phyloP scores from a whole-genome alignment of 2,113 vertebrate genomes.

The Cinclus mexicanus region DNA sequence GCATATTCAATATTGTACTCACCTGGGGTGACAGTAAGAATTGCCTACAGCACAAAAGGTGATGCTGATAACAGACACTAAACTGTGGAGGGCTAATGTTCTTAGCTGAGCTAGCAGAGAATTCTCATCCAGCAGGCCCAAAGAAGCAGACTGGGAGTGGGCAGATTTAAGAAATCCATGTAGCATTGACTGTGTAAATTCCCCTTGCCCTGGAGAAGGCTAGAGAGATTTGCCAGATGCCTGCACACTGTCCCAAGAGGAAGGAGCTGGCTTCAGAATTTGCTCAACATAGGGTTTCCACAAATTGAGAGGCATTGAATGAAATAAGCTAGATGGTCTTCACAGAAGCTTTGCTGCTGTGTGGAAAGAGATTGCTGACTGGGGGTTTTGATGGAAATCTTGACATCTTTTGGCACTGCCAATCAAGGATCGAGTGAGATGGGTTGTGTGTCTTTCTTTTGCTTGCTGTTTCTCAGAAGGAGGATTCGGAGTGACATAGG shows the following conservation, averaged over 20 bases:
- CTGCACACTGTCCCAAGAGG: not conserved
- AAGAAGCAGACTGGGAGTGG: not conserved
- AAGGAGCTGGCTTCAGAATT: not conserved
- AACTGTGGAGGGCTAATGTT: not conserved
- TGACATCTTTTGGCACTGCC: not conserved
- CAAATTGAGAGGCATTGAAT: not conserved
- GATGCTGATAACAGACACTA: not conserved
- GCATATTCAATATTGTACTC: not conserved
- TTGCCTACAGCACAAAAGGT: not conserved
- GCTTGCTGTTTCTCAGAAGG: not conserved
- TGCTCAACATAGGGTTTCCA: not conserved
- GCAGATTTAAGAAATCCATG: not conserved
- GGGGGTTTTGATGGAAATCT: not conserved
- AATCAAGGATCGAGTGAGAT: not conserved
- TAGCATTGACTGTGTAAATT: not conserved
- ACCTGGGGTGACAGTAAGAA: not conserved
- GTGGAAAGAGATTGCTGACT: not conserved
- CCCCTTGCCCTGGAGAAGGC: not conserved
- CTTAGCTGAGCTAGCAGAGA: not conserved
- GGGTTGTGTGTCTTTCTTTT: not conserved
- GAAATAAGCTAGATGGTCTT: conserved; percentile 31
- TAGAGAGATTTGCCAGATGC: not conserved
- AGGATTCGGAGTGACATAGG: not conserved
- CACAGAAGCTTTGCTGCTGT: not conserved
- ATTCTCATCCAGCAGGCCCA: not conserved